These are phyloP conservation scores for Colossoma macropomum DNA, from an alignment of 2,113 vertebrate genomes.

Conservation along the genomic window DNA sequence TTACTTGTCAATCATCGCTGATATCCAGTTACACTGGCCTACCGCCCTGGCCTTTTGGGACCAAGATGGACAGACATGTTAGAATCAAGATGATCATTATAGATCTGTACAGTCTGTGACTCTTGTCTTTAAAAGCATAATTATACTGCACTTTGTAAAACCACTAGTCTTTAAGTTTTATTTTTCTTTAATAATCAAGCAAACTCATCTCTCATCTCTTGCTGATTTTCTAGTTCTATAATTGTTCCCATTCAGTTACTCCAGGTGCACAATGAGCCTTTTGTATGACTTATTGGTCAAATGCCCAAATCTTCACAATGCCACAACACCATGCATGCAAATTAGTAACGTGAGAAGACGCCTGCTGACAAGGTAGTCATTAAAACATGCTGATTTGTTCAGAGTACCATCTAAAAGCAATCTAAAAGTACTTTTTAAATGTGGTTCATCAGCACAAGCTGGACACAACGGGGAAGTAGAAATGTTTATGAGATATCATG, in stretches of 20 bases:
- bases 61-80: not conserved
- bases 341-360: constrained; percentile 61
- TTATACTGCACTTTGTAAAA: not conserved
- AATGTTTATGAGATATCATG: constrained; percentile 19
- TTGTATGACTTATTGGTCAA: constrained; percentile 65
- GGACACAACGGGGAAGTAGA: not conserved
- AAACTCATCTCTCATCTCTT: too few species aligned
- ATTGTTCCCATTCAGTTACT: constrained; percentile 54
- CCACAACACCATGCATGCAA: constrained; percentile 47
- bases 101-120: not conserved
- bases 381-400: constrained; percentile 42
- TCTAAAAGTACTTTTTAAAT: not conserved
- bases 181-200: constrained; percentile 6
- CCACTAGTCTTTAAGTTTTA: not conserved
- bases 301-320: constrained; percentile 53
- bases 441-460: constrained; percentile 7
- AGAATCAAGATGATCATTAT: not conserved
- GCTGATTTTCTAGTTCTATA: too few species aligned
- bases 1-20: too few species aligned
- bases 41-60: too few species aligned
- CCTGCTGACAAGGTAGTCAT: constrained; percentile 32
- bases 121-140: not conserved
- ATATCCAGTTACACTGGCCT: too few species aligned
- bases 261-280: constrained; percentile 57
- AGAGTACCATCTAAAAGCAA: constrained; percentile 7